These are phyloP conservation scores for Pachycephala philippinensis DNA, from an alignment of 2,113 vertebrate genomes.

Conservation along the genomic window DNA sequence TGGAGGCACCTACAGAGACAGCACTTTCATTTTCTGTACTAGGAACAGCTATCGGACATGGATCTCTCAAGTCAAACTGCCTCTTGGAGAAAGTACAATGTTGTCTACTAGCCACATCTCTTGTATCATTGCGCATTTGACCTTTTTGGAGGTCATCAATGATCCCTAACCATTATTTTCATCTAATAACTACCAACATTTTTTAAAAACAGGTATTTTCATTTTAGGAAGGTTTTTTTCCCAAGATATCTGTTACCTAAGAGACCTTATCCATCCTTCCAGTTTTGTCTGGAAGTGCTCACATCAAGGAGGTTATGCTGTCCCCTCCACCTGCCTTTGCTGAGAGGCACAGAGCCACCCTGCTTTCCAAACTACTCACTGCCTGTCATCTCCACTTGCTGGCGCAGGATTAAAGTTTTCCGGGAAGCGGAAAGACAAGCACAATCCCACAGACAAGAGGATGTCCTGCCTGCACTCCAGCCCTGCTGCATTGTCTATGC, in stretches of 20 bases:
- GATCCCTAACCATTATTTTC: neutral
- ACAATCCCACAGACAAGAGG: neutral
- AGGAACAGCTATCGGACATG: fast-evolving
- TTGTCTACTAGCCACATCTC: neutral
- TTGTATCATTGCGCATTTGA: neutral
- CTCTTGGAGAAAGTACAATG: neutral
- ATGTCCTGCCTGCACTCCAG: neutral
- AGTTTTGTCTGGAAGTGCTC: neutral
- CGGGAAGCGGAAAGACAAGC: fast-evolving
- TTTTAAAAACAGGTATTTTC: neutral
- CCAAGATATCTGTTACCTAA: neutral
- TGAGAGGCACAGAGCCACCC: neutral
- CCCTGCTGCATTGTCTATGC: fast-evolving
- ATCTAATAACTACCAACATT: neutral
- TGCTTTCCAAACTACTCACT: neutral
- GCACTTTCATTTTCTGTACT: neutral
- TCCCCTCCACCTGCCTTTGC: neutral
- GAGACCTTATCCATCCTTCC: neutral
- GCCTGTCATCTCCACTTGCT: fast-evolving
- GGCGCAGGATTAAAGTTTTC: neutral
- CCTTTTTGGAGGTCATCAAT: neutral
- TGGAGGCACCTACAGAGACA: neutral
- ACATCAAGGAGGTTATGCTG: neutral
- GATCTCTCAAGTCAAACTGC: neutral
- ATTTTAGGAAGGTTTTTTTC: neutral